Base-by-base conservation (phyloP, 2,113 vertebrate genomes). In the Pitta sordida region DNA sequence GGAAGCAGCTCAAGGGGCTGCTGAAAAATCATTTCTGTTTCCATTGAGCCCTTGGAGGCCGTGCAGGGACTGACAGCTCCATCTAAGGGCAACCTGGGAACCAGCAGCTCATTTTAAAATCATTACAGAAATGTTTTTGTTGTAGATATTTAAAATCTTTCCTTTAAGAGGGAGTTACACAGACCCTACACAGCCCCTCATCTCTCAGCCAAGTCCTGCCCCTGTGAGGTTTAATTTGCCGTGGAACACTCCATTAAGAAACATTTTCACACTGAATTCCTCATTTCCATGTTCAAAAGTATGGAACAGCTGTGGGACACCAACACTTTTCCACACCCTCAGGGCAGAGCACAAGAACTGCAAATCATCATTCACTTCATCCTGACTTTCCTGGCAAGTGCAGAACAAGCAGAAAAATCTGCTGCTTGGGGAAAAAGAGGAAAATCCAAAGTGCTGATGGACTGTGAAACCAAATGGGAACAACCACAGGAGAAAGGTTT, bases 41-140 rank as follows among this genome's bases (percentile, higher is more conserved):
- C 43, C 67, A 7, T 13, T 27, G 37, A 70, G 73, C 27, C 24
- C 55, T 52, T 9, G 8, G n/a, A 56, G 15, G 21, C 52, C 29
- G 18, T 36, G 56, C 20, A 80, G 83, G 48, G 51, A 65, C 86
- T 84, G 64, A 81, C 55, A 95, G 92, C 94, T 93, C 96, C 95
- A 84, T 68, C 95, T 96, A 95, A 92, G 74, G 94, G 92, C 36
- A 49, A 52, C 12, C 29, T 12, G 37, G 56, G 86, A 78, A 90
- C 36, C 8, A 78, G 80, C 91, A 92, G 53, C 68, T 81, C 29
- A 53, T 69, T 90, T 73, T 23, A 55, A 81, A 77, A 86, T 7
- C 13, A 5, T 21, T 30, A 52, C 8, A 37, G 23, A 56, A 51
- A 27, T 7, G 1, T 43, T 87, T 24, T 68, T 9, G 49, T 20